Evolutionary conservation across 2,797 vertebrate genomes (phyloP).

Genomic region (Pipistrellus nathusii): DNA sequence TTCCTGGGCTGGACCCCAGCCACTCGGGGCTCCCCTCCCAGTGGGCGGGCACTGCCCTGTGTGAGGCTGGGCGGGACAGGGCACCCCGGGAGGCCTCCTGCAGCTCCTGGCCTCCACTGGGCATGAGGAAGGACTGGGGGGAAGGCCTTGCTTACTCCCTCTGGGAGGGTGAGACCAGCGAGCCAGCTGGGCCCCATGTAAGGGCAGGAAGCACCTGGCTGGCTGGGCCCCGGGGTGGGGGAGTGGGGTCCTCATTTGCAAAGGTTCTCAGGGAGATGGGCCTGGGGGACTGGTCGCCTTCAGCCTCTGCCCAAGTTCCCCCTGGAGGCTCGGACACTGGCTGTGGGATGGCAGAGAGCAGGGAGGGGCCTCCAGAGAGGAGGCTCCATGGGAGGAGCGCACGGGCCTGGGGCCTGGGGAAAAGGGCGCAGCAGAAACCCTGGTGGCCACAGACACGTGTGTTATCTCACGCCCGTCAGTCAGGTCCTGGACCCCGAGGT

Average conservation of each 20-base stretch:
- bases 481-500: not conserved
- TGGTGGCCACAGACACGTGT: not conserved
- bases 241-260: not conserved
- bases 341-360: not conserved
- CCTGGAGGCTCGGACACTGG: not conserved
- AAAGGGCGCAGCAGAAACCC: not conserved
- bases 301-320: not conserved
- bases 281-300: not conserved
- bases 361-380: not conserved
- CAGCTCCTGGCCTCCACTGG: not conserved
- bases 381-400: not conserved
- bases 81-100: not conserved
- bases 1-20: slow-evolving; percentile 20
- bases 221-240: not conserved
- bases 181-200: not conserved
- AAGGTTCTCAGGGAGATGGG: not conserved
- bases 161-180: not conserved
- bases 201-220: not conserved
- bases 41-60: not conserved
- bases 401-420: not conserved
- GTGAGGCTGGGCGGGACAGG: not conserved
- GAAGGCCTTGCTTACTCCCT: not conserved
- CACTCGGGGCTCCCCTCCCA: slow-evolving; percentile 43
- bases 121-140: not conserved
- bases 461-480: not conserved